Evolutionary conservation across 2,797 vertebrate species (phyloP).

Genomic region (Buphagus erythrorhynchus): DNA sequence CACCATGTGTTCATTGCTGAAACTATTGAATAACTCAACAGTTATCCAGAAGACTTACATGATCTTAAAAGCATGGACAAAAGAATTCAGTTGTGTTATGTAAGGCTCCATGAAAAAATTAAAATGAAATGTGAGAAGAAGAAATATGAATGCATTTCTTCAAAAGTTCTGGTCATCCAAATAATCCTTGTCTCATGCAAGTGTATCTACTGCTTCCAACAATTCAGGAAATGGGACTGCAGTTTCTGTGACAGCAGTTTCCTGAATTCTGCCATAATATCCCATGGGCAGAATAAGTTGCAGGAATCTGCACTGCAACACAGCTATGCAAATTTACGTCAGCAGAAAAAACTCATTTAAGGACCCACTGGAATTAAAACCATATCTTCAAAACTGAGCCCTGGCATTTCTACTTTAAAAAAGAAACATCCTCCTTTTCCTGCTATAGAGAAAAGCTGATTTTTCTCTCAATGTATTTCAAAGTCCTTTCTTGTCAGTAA

Average conservation of each 20-base stretch:
- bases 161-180: background rate
- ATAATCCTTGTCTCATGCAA: background rate
- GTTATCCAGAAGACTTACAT: background rate
- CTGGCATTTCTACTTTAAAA: background rate
- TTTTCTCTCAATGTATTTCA: background rate
- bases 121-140: background rate
- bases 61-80: background rate
- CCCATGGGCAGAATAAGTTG: background rate
- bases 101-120: background rate
- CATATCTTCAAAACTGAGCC: background rate
- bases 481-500: background rate
- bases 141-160: background rate
- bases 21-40: background rate
- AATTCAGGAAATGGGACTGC: background rate
- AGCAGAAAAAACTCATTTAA: conserved; percentile 49
- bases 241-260: background rate
- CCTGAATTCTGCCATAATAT: background rate
- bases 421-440: background rate
- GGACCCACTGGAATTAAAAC: conserved; percentile 1
- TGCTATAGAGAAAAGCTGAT: background rate
- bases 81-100: background rate
- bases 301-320: background rate
- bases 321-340: conserved; percentile 36
- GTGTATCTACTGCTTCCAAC: background rate
- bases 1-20: background rate